Percentiles rank a stretch among this genome's conserved stretches.
These are phyloP conservation scores for Okamejei kenojei DNA, from an alignment of 2,797 vertebrate species.

Conservation along the genomic window DNA sequence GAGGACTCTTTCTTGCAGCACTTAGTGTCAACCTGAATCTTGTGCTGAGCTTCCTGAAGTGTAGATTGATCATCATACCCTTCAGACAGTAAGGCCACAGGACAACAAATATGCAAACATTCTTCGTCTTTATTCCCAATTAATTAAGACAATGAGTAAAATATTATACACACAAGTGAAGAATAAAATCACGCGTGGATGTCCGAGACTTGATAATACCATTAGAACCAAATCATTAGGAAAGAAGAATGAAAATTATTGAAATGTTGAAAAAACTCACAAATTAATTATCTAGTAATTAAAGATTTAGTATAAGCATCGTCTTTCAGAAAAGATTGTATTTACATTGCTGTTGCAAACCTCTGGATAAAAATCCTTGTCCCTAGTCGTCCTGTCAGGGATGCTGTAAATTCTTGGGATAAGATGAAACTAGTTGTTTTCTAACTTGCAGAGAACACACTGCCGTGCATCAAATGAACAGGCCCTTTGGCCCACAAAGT, in stretches of 20 bases:
- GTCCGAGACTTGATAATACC: neutral
- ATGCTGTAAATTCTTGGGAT: neutral
- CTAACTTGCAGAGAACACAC: neutral
- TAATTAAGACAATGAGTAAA: neutral
- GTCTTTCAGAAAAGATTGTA: neutral
- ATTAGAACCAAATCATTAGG: neutral
- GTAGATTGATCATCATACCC: neutral
- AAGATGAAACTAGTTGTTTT: neutral
- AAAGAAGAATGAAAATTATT: neutral
- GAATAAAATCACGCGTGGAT: neutral
- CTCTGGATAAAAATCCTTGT: neutral
- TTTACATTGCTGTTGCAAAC: neutral
- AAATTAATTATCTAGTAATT: neutral
- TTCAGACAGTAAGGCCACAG: neutral
- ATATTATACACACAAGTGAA: neutral
- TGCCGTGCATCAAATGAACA: too few relatives aligned
- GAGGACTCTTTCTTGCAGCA: neutral
- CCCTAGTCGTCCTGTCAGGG: neutral
- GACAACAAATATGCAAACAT: neutral
- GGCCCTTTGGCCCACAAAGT: too few relatives aligned
- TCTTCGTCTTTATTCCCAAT: neutral
- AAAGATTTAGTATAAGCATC: neutral
- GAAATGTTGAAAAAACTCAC: neutral
- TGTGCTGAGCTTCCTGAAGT: neutral
- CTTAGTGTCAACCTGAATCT: neutral